Conservation (phyloP, 30 jellyfish, hydroid and myxozoan species). For the Aurelia sp. region DNA sequence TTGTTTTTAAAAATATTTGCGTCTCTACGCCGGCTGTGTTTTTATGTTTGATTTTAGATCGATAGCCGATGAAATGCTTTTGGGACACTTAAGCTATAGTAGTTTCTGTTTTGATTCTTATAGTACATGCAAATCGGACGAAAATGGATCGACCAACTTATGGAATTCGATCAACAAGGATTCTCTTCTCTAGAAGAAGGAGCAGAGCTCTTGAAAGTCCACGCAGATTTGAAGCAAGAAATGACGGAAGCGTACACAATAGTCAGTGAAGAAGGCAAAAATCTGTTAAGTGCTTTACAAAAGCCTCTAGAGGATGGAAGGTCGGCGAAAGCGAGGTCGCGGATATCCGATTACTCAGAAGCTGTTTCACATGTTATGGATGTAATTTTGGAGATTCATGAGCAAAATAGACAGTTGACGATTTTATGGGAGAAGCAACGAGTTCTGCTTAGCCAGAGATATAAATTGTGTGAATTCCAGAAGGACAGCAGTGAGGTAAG, state of each 20-base stretch:
- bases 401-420: slow-evolving; percentile 88
- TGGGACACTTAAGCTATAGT: not conserved
- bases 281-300: slow-evolving; percentile 91
- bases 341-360: slow-evolving; percentile 94
- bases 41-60: too few species aligned
- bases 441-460: slow-evolving; percentile 78
- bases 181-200: slow-evolving; percentile 61
- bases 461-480: slow-evolving; percentile 74
- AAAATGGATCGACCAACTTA: slow-evolving; percentile 87
- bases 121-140: slow-evolving; percentile 76
- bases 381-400: slow-evolving; percentile 86
- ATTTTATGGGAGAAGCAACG: slow-evolving; percentile 92
- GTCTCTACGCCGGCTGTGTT: too few species aligned
- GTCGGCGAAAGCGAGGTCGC: slow-evolving; percentile 92
- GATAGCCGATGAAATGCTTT: not conserved
- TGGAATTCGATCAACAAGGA: slow-evolving; percentile 57
- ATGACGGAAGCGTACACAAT: slow-evolving; percentile 81
- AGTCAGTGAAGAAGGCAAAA: slow-evolving; percentile 87
- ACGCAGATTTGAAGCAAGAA: slow-evolving; percentile 64
- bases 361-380: slow-evolving; percentile 99
- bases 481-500: slow-evolving; percentile 90
- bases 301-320: slow-evolving; percentile 89
- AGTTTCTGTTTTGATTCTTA: not conserved
- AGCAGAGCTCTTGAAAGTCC: slow-evolving; percentile 42
- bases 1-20: too few species aligned